Evolutionary conservation across 2,797 vertebrate species (phyloP), one percentile per base, ranked within the genome.

Genomic region (Graptemys geographica): DNA sequence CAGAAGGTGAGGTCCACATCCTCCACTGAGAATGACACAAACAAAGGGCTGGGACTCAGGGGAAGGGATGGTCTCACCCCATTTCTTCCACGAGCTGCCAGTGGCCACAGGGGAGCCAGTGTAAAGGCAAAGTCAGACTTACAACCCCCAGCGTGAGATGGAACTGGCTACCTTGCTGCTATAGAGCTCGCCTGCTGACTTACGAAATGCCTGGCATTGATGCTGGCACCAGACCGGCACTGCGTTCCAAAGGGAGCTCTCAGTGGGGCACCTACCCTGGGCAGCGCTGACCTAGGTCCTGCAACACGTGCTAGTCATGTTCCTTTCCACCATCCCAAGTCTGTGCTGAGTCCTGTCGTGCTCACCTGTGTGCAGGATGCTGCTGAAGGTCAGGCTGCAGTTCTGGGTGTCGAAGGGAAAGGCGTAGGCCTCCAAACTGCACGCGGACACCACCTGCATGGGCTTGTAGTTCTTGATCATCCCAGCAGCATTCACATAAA

Each of bases 371-470:
- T 99, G 99, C 51, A 99, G 98, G 98, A 98, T 98, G 95, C 99
- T 99, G 85, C 97, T 98, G 97, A 99, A 99, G 89, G 99, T 99
- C 53, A 99, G 98, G 94, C 98, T 98, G 98, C 99, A 99, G 96
- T 99, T 99, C 97, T 99, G 99, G 97, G 98, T 98, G 96, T 99
- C 99, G 72, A 99, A 99, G 0, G 99, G 99, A 80, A 99, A 99
- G 76, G 99, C 98, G 1, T 98, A 99, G 87, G 99, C 98, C 97
- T 99, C 98, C 95, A 99, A 96, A 88, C 96, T 97, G 93, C 99
- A 99, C 28, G 99, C 98, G 44, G 99, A 98, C 57, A 98, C 98
- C 94, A 99, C 98, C 95, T 99, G 99, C 94, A 99, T 98, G 85
- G 98, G 99, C 89, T 98, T 98, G 95, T 98, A 98, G 98, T 99